Conservation (phyloP, 2,113 vertebrate genomes). For the Tyrannus savana region DNA sequence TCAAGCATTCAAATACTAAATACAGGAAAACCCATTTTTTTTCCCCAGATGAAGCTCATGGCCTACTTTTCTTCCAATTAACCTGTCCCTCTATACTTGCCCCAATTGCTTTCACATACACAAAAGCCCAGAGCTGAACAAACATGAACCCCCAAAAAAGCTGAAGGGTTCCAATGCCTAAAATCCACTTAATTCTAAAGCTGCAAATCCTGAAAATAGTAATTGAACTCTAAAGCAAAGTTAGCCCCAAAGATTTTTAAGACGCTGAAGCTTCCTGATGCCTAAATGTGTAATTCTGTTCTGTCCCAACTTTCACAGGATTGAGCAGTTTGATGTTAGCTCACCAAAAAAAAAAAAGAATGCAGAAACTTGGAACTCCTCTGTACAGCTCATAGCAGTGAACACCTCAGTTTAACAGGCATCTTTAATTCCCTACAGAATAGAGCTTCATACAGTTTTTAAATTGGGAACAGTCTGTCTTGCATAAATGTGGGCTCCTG, state of each 20-base stretch:
- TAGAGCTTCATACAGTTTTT: background rate
- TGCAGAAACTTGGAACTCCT: background rate
- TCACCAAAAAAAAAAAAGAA: background rate
- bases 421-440: background rate
- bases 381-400: background rate
- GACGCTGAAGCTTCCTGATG: background rate
- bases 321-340: background rate
- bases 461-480: background rate
- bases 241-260: background rate
- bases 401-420: background rate
- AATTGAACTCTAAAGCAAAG: background rate
- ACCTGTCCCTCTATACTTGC: slow-evolving; percentile 3
- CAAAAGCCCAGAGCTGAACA: slow-evolving; percentile 15
- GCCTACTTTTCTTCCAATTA: slow-evolving; percentile 28
- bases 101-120: background rate
- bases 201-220: background rate
- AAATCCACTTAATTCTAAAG: background rate
- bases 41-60: background rate
- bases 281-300: background rate
- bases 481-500: background rate
- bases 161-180: background rate
- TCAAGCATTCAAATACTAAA: background rate
- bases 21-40: background rate
- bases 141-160: background rate
- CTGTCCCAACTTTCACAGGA: background rate